These are phyloP conservation scores for Lampropteryx suffumata DNA, from an alignment of 2,888 invertebrate species.

Conservation along the genomic window DNA sequence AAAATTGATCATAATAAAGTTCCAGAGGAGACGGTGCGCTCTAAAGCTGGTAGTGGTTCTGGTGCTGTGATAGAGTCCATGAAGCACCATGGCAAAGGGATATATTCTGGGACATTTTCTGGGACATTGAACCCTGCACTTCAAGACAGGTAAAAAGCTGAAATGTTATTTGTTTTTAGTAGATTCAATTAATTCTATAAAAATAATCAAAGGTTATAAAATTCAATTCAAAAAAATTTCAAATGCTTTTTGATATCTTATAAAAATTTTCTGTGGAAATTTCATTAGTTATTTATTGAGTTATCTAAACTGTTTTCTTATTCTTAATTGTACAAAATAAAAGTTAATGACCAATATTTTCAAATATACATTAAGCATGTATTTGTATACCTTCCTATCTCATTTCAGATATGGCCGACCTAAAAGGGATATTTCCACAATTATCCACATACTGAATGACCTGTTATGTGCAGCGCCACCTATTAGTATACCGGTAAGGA, in stretches of 20 bases:
- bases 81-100: constrained; percentile 97
- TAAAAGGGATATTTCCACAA: constrained; percentile 96
- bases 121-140: constrained; percentile 96
- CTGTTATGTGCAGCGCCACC: constrained; percentile 93
- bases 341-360: too few species aligned
- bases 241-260: too few species aligned
- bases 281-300: too few species aligned
- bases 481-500: constrained; percentile 78
- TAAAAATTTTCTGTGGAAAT: too few species aligned
- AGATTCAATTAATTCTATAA: too few species aligned
- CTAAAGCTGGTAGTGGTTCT: constrained; percentile 66
- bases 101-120: constrained; percentile 98
- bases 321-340: too few species aligned
- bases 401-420: constrained; percentile 90
- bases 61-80: constrained; percentile 95
- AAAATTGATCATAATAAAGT: constrained; percentile 76
- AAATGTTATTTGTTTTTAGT: too few species aligned
- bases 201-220: too few species aligned
- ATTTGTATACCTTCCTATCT: not conserved
- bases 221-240: too few species aligned
- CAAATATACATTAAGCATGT: too few species aligned
- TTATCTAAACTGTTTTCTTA: too few species aligned
- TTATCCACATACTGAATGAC: constrained; percentile 97
- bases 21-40: constrained; percentile 75
- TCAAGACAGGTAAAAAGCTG: constrained; percentile 89